phyloP scores from a whole-genome alignment of 2,797 vertebrate genomes.

The Silurus lanzhouensis region DNA sequence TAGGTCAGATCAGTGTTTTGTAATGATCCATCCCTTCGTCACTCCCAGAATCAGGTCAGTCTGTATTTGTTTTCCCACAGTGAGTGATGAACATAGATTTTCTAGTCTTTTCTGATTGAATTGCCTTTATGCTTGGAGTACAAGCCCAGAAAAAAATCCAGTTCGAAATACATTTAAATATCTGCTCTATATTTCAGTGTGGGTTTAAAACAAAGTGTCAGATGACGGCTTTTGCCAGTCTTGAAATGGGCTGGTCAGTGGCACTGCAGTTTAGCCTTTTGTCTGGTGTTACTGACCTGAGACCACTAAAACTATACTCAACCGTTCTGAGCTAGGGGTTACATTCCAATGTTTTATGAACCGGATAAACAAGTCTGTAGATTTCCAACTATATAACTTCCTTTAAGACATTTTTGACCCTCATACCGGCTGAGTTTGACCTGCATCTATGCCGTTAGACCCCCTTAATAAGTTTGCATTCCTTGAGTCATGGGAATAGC shows the following conservation, averaged over 20 bases:
- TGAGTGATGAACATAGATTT: slow-evolving; percentile 61
- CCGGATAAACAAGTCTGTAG: slow-evolving; percentile 7
- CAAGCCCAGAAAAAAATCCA: slow-evolving; percentile 58
- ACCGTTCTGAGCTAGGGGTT: neutral
- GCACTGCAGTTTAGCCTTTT: slow-evolving; percentile 26
- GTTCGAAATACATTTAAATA: slow-evolving; percentile 48
- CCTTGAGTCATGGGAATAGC: slow-evolving; percentile 36
- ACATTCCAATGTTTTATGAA: slow-evolving; percentile 31
- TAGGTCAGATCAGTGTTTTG: slow-evolving; percentile 51
- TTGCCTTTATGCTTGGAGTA: slow-evolving; percentile 54
- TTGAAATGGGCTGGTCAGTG: slow-evolving; percentile 13
- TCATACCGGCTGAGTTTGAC: slow-evolving; percentile 11
- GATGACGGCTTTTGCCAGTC: slow-evolving; percentile 24
- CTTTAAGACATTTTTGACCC: slow-evolving; percentile 22
- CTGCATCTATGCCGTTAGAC: slow-evolving; percentile 11
- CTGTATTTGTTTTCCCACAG: slow-evolving; percentile 61
- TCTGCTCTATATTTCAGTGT: slow-evolving; percentile 55
- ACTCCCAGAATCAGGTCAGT: slow-evolving; percentile 69
- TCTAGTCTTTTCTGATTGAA: slow-evolving; percentile 54
- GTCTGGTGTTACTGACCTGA: slow-evolving; percentile 32
- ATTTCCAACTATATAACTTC: slow-evolving; percentile 9
- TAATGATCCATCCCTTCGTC: slow-evolving; percentile 52
- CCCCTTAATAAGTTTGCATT: slow-evolving; percentile 35
- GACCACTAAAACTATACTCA: slow-evolving; percentile 14
- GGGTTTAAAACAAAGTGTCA: neutral